Conservation (phyloP, 2,888 invertebrate genomes). For the Allygus modestus region DNA sequence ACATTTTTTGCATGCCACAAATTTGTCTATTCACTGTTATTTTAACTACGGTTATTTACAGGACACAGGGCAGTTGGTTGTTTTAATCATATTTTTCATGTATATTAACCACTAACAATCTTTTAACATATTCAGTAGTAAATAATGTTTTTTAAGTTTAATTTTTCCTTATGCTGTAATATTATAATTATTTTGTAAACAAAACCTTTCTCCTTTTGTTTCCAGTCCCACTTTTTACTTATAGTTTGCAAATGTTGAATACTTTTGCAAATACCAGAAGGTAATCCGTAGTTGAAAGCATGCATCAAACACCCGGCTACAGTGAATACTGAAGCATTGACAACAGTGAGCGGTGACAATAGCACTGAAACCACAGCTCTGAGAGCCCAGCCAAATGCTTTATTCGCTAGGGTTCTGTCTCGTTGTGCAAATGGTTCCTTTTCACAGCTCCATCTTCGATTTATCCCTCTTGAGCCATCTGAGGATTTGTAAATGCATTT, state of each 20-base stretch:
- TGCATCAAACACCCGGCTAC: slow-evolving; percentile 9
- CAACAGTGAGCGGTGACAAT: background rate
- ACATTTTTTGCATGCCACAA: too few species aligned
- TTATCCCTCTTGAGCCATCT: background rate
- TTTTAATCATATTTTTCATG: too few species aligned
- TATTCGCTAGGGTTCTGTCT: background rate
- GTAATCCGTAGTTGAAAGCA: slow-evolving; percentile 1
- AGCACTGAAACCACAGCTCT: slow-evolving; percentile 18
- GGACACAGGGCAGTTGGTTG: too few species aligned
- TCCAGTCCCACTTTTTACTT: too few species aligned
- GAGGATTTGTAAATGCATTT: background rate
- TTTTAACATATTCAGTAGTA: too few species aligned
- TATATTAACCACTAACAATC: too few species aligned
- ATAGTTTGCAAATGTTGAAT: background rate
- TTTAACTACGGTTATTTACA: too few species aligned
- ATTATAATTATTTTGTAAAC: too few species aligned
- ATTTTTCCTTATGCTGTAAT: too few species aligned
- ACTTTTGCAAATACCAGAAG: background rate
- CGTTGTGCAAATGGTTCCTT: slow-evolving; percentile 3
- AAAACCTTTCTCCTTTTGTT: too few species aligned
- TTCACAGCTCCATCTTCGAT: slow-evolving; percentile 11
- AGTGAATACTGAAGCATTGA: slow-evolving; percentile 11
- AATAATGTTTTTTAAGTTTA: too few species aligned
- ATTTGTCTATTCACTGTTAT: too few species aligned
- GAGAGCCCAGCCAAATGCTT: background rate